Evolutionary conservation across 1,140 invertebrate species (phyloP).

Genomic region (Macrobrachium rosenbergii): DNA sequence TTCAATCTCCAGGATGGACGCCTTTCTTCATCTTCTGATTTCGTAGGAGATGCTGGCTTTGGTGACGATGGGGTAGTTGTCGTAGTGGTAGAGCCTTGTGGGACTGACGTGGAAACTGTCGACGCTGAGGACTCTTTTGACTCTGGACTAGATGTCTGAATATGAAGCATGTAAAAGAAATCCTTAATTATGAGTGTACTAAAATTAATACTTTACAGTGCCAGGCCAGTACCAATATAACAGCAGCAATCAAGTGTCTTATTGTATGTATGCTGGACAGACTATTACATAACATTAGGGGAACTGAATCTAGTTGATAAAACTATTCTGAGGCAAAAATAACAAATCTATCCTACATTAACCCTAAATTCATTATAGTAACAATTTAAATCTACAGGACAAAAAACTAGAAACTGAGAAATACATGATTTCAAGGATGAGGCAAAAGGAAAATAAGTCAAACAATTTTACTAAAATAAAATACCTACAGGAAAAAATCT

Average conservation of each 20-base stretch:
- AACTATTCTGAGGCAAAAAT: not conserved
- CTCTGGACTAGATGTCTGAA: conserved; percentile 60
- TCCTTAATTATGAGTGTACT: not conserved
- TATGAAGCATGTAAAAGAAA: not conserved
- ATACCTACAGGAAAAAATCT: too few species aligned
- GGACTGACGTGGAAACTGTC: conserved; percentile 67
- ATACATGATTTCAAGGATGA: too few species aligned
- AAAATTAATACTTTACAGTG: too few species aligned
- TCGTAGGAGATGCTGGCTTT: conserved; percentile 68
- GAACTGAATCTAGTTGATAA: not conserved
- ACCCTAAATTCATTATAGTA: not conserved
- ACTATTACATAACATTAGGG: too few species aligned
- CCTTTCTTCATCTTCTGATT: conserved; percentile 77
- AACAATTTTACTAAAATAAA: too few species aligned
- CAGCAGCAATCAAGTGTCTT: too few species aligned
- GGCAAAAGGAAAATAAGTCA: too few species aligned
- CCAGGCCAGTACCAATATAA: too few species aligned
- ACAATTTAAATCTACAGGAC: not conserved
- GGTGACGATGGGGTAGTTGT: conserved; percentile 70
- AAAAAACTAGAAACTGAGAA: too few species aligned
- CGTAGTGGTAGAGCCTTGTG: conserved; percentile 70
- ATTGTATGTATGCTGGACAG: too few species aligned
- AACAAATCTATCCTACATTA: not conserved
- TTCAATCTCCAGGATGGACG: conserved; percentile 90
- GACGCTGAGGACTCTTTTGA: conserved; percentile 30